Conservation (phyloP, 2,797 vertebrate genomes). For the Hapalemur alaotrensis region DNA sequence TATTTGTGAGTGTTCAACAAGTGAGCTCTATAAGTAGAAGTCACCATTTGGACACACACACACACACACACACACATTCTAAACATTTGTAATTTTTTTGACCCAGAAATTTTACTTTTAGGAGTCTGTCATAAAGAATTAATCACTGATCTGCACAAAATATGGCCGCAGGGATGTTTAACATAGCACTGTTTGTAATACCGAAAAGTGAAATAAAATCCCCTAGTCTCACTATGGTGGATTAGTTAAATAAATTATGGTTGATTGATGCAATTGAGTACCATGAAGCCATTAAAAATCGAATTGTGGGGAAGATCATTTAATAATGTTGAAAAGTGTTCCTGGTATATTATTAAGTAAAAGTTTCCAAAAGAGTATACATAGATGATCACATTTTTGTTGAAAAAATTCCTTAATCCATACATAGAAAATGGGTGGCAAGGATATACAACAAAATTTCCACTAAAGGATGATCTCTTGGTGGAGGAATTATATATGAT, state of each 20-base stretch:
- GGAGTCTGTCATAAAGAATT: background rate
- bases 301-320: background rate
- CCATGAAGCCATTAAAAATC: background rate
- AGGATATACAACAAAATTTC: background rate
- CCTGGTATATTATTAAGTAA: background rate
- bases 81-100: background rate
- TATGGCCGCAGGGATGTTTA: background rate
- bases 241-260: constrained; percentile 29
- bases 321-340: background rate
- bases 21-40: background rate
- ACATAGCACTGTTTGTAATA: background rate
- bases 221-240: background rate
- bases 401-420: background rate
- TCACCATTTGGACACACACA: background rate
- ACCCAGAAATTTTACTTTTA: background rate
- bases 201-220: background rate
- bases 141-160: background rate
- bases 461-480: background rate
- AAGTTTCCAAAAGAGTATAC: background rate
- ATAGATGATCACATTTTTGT: background rate
- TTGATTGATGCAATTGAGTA: background rate
- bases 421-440: background rate
- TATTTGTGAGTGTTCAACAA: constrained; percentile 11
- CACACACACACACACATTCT: background rate
- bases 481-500: background rate